These are phyloP conservation scores for Rallus crepitans DNA, from an alignment of 2,797 vertebrate genomes.

Conservation along the genomic window DNA sequence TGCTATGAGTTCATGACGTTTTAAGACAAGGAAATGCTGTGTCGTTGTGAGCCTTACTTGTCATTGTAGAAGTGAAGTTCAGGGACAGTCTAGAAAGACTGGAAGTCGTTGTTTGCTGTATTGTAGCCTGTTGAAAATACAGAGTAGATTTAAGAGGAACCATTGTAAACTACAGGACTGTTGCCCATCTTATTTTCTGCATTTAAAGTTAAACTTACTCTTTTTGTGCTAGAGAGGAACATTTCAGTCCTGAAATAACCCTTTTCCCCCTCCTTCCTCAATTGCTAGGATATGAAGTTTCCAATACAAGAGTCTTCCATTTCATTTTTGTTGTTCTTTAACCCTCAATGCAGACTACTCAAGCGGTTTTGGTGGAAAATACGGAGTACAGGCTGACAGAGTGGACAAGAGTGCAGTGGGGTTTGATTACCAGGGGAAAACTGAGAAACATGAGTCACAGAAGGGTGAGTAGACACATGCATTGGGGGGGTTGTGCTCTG, in stretches of 20 bases:
- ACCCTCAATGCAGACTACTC: constrained; percentile 85
- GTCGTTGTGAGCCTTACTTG: background rate
- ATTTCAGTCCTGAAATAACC: background rate
- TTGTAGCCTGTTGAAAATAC: background rate
- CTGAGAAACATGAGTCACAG: constrained; percentile 91
- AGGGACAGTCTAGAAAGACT: background rate
- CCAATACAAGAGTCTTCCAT: background rate
- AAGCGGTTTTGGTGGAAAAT: constrained; percentile 93
- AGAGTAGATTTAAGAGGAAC: background rate
- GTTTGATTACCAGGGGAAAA: constrained; percentile 95
- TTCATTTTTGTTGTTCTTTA: constrained; percentile 26
- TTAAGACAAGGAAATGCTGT: background rate
- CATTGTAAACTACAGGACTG: background rate
- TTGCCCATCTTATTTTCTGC: background rate
- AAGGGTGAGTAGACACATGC: constrained; percentile 80
- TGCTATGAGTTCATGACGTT: background rate
- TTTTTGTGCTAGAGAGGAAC: background rate
- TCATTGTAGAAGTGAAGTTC: background rate
- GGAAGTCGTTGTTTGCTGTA: background rate
- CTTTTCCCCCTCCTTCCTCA: accelerated
- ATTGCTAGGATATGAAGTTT: background rate
- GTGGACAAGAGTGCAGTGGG: constrained; percentile 95
- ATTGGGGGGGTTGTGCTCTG: background rate
- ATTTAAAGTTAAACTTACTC: background rate
- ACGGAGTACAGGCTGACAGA: constrained; percentile 91